Conservation (phyloP, 2,888 invertebrate genomes). For the Dusona sp. region DNA sequence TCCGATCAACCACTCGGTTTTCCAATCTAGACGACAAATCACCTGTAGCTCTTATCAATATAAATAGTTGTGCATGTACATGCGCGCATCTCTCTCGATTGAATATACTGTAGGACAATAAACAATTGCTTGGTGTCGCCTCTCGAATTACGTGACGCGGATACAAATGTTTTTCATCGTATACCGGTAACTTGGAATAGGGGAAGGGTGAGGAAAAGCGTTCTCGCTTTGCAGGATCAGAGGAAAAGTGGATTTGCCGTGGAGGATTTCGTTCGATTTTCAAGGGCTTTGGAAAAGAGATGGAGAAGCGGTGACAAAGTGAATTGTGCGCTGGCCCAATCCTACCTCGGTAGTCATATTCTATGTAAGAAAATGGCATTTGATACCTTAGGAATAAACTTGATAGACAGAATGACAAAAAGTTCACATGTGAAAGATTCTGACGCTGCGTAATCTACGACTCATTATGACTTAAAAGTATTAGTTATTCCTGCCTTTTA, state of each 20-base stretch:
- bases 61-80: slow-evolving; percentile 45
- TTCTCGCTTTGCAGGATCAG: slow-evolving; percentile 53
- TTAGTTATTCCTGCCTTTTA: neutral
- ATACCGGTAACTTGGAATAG: slow-evolving; percentile 1
- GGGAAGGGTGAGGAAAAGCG: slow-evolving; percentile 20
- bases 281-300: slow-evolving; percentile 54
- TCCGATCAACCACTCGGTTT: slow-evolving; percentile 20
- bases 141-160: slow-evolving; percentile 57
- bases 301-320: slow-evolving; percentile 61
- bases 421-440: neutral
- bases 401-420: neutral
- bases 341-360: neutral
- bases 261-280: slow-evolving; percentile 71
- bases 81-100: slow-evolving; percentile 37
- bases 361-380: neutral
- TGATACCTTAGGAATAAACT: neutral
- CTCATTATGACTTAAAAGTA: slow-evolving; percentile 24
- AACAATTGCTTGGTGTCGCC: slow-evolving; percentile 63
- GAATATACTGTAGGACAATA: slow-evolving; percentile 60
- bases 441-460: neutral
- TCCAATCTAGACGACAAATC: slow-evolving; percentile 39
- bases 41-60: slow-evolving; percentile 52
- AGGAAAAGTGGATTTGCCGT: slow-evolving; percentile 72
- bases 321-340: slow-evolving; percentile 52
- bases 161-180: slow-evolving; percentile 58